These are phyloP conservation scores for Falcaria lacertinaria DNA, from an alignment of 2,888 invertebrate genomes.

Conservation along the genomic window DNA sequence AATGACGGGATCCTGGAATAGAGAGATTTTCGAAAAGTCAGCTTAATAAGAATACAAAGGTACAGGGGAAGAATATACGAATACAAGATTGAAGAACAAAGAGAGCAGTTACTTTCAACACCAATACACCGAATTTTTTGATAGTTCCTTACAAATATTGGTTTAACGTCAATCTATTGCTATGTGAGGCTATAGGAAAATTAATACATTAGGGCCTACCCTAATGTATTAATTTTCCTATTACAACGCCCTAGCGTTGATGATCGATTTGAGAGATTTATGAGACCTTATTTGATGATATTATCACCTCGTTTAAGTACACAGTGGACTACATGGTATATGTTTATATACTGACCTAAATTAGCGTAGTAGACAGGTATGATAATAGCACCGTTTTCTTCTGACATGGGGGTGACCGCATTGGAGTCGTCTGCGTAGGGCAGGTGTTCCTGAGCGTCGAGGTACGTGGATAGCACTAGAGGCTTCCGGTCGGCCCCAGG, in stretches of 20 bases:
- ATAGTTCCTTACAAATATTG: too few species aligned
- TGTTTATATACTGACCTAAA: conserved; percentile 83
- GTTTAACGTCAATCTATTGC: too few species aligned
- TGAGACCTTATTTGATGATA: conserved; percentile 1
- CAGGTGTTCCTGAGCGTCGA: conserved; percentile 96
- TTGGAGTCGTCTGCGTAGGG: conserved; percentile 98
- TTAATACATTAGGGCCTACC: too few species aligned
- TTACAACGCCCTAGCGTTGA: too few species aligned
- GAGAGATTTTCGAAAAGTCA: neutral
- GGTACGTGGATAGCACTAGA: conserved; percentile 94
- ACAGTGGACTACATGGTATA: neutral
- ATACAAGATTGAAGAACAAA: too few species aligned
- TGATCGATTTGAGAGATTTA: neutral
- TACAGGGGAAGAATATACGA: too few species aligned
- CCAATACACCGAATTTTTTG: too few species aligned
- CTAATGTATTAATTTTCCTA: too few species aligned
- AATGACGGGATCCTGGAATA: conserved; percentile 89
- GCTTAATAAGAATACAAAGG: neutral
- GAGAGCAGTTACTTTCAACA: too few species aligned
- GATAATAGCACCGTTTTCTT: conserved; percentile 97
- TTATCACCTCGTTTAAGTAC: neutral
- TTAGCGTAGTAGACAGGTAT: conserved; percentile 94
- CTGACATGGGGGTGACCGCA: conserved; percentile 98
- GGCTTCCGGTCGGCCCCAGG: conserved; percentile 95
- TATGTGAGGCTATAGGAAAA: too few species aligned